phyloP scores from a whole-genome alignment of 1,140 invertebrate species.

The Bombus waltoni region DNA sequence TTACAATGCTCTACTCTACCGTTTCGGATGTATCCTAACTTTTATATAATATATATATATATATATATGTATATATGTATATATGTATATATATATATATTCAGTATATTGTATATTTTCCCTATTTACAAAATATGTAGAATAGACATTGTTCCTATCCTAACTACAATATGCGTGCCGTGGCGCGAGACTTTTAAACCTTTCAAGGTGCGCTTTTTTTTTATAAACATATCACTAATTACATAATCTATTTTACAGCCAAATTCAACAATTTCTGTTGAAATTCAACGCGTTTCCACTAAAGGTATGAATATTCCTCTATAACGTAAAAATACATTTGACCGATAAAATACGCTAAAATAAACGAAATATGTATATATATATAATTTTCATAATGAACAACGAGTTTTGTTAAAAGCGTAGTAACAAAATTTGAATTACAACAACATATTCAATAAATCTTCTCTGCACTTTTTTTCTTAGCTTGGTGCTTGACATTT shows the following conservation, averaged over 20 bases:
- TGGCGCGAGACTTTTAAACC: conserved; percentile 75
- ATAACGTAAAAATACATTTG: conserved; percentile 54
- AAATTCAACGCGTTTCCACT: conserved; percentile 72
- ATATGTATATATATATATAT: conserved; percentile 71
- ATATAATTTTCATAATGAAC: conserved; percentile 48
- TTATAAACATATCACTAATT: conserved; percentile 73
- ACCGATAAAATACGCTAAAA: conserved; percentile 66
- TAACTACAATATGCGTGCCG: conserved; percentile 79
- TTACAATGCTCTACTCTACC: conserved; percentile 66
- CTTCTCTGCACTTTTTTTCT: neutral
- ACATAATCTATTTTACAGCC: conserved; percentile 80
- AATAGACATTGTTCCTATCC: conserved; percentile 78
- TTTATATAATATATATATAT: conserved; percentile 66
- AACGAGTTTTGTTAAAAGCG: conserved; percentile 54
- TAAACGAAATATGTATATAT: conserved; percentile 29
- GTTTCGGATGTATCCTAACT: conserved; percentile 57
- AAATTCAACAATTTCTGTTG: conserved; percentile 81
- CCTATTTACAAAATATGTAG: conserved; percentile 80
- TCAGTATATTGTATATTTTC: conserved; percentile 66
- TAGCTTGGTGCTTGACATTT: conserved; percentile 18
- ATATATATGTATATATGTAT: conserved; percentile 70
- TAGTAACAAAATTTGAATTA: conserved; percentile 42
- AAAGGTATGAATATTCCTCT: conserved; percentile 39
- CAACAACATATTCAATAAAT: conserved; percentile 30
- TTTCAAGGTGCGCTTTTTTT: conserved; percentile 71